Percentiles rank a stretch among this genome's conserved stretches.
phyloP scores from a whole-genome alignment of 2,888 invertebrate genomes.

The Sinotaia quadrata region DNA sequence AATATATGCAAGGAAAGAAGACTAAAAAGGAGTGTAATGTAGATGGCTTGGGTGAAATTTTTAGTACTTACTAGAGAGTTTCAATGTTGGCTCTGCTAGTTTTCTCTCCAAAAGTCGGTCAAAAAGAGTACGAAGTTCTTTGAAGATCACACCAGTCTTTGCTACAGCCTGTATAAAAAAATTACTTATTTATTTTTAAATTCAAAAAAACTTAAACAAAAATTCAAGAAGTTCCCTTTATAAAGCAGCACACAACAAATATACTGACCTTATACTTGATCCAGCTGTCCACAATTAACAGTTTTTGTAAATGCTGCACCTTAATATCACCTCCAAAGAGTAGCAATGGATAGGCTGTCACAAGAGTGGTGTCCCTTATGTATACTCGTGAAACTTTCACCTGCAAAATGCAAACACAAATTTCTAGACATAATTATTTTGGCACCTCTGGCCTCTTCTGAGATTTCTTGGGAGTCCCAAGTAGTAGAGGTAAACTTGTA shows the following conservation, averaged over 20 bases:
- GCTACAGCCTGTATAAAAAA: slow-evolving; percentile 60
- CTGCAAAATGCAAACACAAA: slow-evolving; percentile 35
- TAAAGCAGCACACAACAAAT: neutral
- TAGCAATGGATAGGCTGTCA: slow-evolving; percentile 85
- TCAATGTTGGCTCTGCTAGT: slow-evolving; percentile 55
- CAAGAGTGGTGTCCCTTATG: slow-evolving; percentile 86
- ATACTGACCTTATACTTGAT: slow-evolving; percentile 69
- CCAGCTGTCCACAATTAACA: slow-evolving; percentile 73
- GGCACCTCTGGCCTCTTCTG: too few species aligned
- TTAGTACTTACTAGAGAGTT: slow-evolving; percentile 51
- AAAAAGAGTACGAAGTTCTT: slow-evolving; percentile 63
- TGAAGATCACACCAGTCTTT: slow-evolving; percentile 68
- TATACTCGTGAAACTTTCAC: slow-evolving; percentile 74
- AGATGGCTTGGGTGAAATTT: too few species aligned
- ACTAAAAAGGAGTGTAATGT: too few species aligned
- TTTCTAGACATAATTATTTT: too few species aligned
- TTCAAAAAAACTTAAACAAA: neutral
- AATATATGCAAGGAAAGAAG: too few species aligned
- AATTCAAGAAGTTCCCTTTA: neutral
- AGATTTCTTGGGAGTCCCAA: too few species aligned
- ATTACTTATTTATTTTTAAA: neutral
- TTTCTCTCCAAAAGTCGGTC: slow-evolving; percentile 62
- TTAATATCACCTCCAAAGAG: slow-evolving; percentile 85
- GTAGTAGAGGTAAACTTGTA: too few species aligned
- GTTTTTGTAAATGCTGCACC: slow-evolving; percentile 62